Evolutionary conservation across 2,888 invertebrate species (phyloP).

Genomic region (Habrosyne pyritoides): DNA sequence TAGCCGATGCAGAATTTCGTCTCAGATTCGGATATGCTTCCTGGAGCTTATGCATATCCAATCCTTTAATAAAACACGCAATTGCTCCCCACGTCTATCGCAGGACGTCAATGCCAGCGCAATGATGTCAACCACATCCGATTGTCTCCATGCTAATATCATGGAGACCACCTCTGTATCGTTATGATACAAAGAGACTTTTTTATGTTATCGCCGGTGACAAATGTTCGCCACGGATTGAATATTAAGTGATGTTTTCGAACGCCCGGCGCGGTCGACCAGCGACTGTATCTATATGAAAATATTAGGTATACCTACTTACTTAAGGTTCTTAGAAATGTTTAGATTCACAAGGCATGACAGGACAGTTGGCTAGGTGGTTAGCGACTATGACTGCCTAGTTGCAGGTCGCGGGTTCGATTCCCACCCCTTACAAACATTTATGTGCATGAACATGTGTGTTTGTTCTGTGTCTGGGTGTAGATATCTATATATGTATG

Average conservation of each 20-base stretch:
- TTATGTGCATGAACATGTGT: too few species aligned
- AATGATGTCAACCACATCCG: slow-evolving; percentile 66
- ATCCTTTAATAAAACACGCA: slow-evolving; percentile 30
- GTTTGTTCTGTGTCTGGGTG: too few species aligned
- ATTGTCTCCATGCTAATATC: slow-evolving; percentile 68
- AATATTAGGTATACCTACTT: slow-evolving; percentile 3
- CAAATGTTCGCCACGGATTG: slow-evolving; percentile 58
- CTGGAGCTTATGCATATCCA: slow-evolving; percentile 36
- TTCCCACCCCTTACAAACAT: too few species aligned
- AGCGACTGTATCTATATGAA: slow-evolving; percentile 15
- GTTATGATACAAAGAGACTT: slow-evolving; percentile 43
- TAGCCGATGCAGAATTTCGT: not conserved
- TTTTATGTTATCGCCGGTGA: slow-evolving; percentile 61
- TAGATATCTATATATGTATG: too few species aligned
- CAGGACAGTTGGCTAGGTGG: not conserved
- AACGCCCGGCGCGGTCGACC: slow-evolving; percentile 32
- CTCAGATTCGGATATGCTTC: slow-evolving; percentile 26
- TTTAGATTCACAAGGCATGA: not conserved
- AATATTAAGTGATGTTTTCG: slow-evolving; percentile 57
- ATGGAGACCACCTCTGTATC: slow-evolving; percentile 56
- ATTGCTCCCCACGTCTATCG: slow-evolving; percentile 60
- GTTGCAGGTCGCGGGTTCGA: too few species aligned
- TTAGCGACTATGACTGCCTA: too few species aligned
- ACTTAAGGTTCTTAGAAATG: not conserved
- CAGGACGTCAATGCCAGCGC: slow-evolving; percentile 61